Conservation (phyloP, 2,113 vertebrate species). For the Albula glossodonta region DNA sequence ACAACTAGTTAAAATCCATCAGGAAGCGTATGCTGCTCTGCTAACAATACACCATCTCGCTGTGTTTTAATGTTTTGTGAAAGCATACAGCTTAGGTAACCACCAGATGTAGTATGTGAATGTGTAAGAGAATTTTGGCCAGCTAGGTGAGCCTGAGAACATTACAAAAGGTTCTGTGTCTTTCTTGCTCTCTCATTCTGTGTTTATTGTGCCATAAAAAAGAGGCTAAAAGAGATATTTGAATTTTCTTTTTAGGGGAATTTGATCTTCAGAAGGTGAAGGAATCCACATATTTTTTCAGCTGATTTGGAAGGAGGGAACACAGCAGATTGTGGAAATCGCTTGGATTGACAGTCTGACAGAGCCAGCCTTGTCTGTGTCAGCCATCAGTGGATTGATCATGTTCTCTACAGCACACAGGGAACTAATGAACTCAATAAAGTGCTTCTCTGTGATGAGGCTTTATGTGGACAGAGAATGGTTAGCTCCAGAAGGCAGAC, state of each 20-base stretch:
- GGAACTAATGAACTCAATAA: neutral
- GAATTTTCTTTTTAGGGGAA: constrained; percentile 65
- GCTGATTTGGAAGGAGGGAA: constrained; percentile 73
- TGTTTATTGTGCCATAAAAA: neutral
- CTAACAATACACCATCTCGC: no score
- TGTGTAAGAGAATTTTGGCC: no score
- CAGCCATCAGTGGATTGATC: neutral
- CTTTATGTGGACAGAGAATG: neutral
- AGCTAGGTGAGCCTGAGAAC: no score
- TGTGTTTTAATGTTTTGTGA: no score
- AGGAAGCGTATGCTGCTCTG: no score
- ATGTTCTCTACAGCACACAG: neutral
- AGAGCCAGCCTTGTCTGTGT: neutral
- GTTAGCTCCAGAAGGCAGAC: neutral
- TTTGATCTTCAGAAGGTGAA: constrained; percentile 85
- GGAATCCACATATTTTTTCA: constrained; percentile 92
- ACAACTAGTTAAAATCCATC: no score
- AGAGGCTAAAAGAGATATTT: neutral
- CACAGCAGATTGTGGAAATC: constrained; percentile 38
- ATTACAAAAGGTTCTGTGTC: no score
- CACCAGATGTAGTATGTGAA: no score
- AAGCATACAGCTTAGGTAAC: no score
- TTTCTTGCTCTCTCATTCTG: neutral
- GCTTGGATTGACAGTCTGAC: constrained; percentile 50
- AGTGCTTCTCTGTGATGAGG: neutral